Evolutionary conservation across 2,113 vertebrate genomes (phyloP), one percentile per base, ranked within the genome.

Genomic region (Callorhinus ursinus): DNA sequence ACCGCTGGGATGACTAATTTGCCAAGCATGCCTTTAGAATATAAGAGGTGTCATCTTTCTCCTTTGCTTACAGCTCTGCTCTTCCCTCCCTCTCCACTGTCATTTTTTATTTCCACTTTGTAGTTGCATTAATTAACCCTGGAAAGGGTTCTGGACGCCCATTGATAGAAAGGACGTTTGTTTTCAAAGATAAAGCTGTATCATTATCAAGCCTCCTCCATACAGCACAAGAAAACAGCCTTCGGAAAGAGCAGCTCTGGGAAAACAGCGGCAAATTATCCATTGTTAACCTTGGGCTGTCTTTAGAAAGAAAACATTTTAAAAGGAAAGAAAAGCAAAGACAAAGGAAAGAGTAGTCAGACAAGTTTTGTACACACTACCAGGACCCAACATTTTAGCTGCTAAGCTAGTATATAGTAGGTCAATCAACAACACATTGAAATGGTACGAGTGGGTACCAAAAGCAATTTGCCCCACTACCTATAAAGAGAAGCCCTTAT

Each of bases 141-240:
- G 81, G 33, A 49, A 95, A 90, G 49, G 18, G 59, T 83, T 83
- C 88, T 61, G 55, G 79, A 65, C 0, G 2, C 74, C 88, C 79
- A 46, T 7, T 76, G 88, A 90, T 76, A 96, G 93, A 88, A 81
- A 90, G 69, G 69, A 95, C 11, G 0, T 77, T 98, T 84, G 87
- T 86, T 97, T 97, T 93, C 96, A 92, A 95, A 98, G 96, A 97
- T 95, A 97, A 97, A 97, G 63, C 88, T 79, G 22, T 88, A 63
- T 91, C 87, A 53, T 97, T 97, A 96, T 90, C 92, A 85, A 96
- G 42, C 67, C 61, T 94, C 39, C 53, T 24, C 67, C 42, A 36
- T 39, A 76, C 16, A 93, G 76, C 83, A 12, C 0, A 0, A 46
- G 72, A 93, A 97, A 89, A 61, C 96, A 97, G 59, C 61, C 82